These are phyloP conservation scores for Dasypus novemcinctus DNA, from an alignment of 2,113 vertebrate species.

Conservation along the genomic window DNA sequence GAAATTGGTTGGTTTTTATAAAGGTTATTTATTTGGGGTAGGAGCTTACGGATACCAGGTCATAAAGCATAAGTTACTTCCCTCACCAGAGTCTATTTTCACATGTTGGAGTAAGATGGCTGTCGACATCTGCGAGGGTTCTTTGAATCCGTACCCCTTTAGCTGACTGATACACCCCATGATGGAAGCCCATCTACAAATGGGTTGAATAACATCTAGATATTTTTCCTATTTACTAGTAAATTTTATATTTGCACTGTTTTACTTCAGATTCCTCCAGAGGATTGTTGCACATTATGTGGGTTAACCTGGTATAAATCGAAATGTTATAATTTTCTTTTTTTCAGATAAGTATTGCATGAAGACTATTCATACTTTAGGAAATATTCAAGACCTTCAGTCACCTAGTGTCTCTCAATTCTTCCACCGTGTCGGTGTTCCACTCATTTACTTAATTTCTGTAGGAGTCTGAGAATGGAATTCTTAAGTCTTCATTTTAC, in stretches of 20 bases:
- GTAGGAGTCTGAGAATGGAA: neutral
- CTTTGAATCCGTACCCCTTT: too few species aligned
- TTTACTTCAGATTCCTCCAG: neutral
- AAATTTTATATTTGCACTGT: neutral
- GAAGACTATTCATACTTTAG: neutral
- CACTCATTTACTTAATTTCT: neutral
- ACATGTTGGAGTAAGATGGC: too few species aligned
- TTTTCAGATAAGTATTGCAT: neutral
- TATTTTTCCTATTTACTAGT: neutral
- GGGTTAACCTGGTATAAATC: neutral
- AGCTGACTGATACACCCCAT: too few species aligned
- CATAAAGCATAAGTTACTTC: too few species aligned
- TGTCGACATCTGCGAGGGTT: too few species aligned
- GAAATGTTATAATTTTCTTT: neutral
- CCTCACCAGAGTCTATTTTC: too few species aligned
- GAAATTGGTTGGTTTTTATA: too few species aligned
- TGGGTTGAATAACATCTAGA: neutral
- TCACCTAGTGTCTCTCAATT: neutral
- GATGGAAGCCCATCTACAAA: neutral
- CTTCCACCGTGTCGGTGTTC: neutral
- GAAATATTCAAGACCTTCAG: neutral
- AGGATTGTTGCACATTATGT: neutral
- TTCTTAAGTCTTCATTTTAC: neutral
- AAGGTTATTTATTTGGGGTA: too few species aligned
- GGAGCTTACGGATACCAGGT: too few species aligned